These are phyloP conservation scores for Mythimna ferrago DNA, from an alignment of 2,888 invertebrate genomes.

Conservation along the genomic window DNA sequence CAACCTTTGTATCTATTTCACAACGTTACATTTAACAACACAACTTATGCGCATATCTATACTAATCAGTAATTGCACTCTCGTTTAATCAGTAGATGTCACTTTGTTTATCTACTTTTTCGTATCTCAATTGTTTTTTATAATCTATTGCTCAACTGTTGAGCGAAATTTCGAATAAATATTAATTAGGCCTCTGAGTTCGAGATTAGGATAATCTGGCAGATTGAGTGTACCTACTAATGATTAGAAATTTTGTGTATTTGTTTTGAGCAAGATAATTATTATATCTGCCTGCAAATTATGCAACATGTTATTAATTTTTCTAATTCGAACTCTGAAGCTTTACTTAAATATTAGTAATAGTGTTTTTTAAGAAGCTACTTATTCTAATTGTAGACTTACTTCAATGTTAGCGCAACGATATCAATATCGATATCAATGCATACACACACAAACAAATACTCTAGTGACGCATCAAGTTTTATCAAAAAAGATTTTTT, in stretches of 20 bases:
- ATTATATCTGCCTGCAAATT: no score
- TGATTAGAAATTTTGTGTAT: not conserved
- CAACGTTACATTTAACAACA: constrained; percentile 16
- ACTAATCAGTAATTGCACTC: constrained; percentile 36
- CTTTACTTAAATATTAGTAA: no score
- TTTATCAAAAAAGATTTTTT: no score
- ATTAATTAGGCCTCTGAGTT: not conserved
- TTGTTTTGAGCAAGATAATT: not conserved
- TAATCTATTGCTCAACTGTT: constrained; percentile 2
- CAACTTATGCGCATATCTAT: constrained; percentile 35
- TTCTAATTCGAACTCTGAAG: no score
- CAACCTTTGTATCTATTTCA: constrained; percentile 14
- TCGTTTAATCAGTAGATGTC: constrained; percentile 36
- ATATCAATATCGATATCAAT: no score
- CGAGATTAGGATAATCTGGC: not conserved
- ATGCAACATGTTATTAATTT: no score
- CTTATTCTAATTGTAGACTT: no score
- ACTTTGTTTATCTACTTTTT: constrained; percentile 8
- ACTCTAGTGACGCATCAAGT: no score
- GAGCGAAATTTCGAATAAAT: constrained; percentile 4
- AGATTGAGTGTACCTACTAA: not conserved
- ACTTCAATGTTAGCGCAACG: no score
- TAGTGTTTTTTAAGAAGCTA: no score
- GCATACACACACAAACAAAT: no score
- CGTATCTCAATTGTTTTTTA: constrained; percentile 18